Evolutionary conservation across 2,113 vertebrate species (phyloP).

Genomic region (Vulpes lagopus): DNA sequence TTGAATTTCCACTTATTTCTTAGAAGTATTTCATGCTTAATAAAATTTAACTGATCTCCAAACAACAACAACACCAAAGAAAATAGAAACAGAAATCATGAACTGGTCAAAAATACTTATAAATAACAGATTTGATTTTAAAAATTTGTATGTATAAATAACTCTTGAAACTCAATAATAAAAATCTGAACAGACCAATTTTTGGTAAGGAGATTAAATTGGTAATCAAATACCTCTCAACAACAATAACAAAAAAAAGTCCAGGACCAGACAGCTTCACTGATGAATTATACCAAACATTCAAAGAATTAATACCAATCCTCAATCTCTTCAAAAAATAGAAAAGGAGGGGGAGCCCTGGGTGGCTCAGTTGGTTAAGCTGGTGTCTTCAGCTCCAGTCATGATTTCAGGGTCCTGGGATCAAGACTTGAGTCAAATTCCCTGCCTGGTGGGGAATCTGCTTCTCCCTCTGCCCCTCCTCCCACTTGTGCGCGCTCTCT

Average conservation of each 20-base stretch:
- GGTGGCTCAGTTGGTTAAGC: too few species aligned
- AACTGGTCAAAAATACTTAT: too few species aligned
- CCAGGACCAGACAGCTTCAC: neutral
- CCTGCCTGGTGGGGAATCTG: too few species aligned
- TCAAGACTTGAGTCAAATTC: too few species aligned
- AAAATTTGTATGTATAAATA: neutral
- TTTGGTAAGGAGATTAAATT: neutral
- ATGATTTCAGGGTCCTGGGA: too few species aligned
- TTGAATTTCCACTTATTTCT: constrained; percentile 63
- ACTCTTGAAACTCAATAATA: neutral
- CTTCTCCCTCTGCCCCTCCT: too few species aligned
- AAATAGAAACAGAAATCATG: neutral
- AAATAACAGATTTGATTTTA: neutral
- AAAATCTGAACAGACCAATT: neutral
- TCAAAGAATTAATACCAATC: neutral
- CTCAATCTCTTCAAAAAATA: neutral
- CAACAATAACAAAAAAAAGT: neutral
- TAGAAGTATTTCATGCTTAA: constrained; percentile 37
- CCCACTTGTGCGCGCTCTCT: too few species aligned
- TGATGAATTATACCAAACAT: neutral
- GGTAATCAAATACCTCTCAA: neutral
- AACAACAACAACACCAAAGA: too few species aligned
- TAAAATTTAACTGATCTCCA: constrained; percentile 29
- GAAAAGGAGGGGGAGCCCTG: neutral
- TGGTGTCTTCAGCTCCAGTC: too few species aligned